Base-by-base conservation (phyloP, 2,113 vertebrate genomes). In the Cranoglanis bouderius region DNA sequence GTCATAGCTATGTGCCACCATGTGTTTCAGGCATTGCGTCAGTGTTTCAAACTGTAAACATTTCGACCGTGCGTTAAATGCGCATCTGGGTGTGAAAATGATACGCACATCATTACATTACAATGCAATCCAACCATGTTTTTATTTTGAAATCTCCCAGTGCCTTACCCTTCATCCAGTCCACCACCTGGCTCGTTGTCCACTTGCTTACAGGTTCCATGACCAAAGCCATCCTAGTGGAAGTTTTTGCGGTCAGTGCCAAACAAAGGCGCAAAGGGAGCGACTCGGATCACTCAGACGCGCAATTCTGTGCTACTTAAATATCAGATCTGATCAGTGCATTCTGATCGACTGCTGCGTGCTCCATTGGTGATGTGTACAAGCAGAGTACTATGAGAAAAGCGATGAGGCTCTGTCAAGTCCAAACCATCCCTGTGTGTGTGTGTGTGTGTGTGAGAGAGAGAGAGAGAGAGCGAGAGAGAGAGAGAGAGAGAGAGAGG, bases 121-220 rank as follows among this genome's bases (percentile, higher is more conserved):
- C 4, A 40, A 40, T 14, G 55, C 81, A 59, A 12, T 21, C 10
- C 35, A 35, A 14, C 14, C 51, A 35, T 82, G 29, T 19, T 51
- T 1, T 1, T 51, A 16, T 74, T 18, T 49, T n/a, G n/a, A 3
- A 29, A 61, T 61, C 10, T 61, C 55, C 55, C 81, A 61, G 57
- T 7, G 6, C 21, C 70, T 81, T 93, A 96, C 95, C 95, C 95
- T 96, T 96, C 95, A 96, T 96, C 95, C 95, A 96, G 91, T 96
- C 95, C 19, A 96, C 94, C 93, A 96, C 95, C 90, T 96, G 95
- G 90, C 91, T 90, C 77, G 95, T 94, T 93, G 95, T 95, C 95
- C 95, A 96, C 94, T 96, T 96, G 94, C 95, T 96, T 77, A 96
- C 95, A 51, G 95, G 95, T 93, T 96, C 95, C 95, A 96, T 96